Base-by-base conservation (phyloP, 2,888 invertebrate species). In the Plebejus melissa region DNA sequence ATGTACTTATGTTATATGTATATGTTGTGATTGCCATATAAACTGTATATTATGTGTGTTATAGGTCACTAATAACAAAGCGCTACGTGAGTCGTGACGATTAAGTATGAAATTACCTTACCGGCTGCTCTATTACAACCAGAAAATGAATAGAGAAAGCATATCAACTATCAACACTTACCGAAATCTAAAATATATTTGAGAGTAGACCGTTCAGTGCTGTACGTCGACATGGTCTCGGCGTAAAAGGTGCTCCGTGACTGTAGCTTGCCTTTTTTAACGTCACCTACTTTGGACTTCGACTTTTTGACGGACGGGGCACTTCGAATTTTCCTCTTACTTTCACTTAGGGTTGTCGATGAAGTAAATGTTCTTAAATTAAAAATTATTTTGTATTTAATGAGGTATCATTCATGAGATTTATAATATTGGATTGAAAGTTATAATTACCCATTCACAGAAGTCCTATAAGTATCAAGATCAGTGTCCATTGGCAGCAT, bases 401-500 rank as follows among this genome's bases (percentile, higher is more conserved):
- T 4, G 50, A 46, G 54, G 13, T 9, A 46, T 11, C 2, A 46
- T 11, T 11, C 0, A 46, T 2, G 0, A 46, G 70, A 65, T 60
- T 75, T 32, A 69, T 57, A 28, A 28, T 2, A 46, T 28, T 9
- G 28, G 32, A 58, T 5, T 9, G 16, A 74, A 60, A 2, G 32
- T 32, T 32, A 60, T 60, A 28, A 11, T 60, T 60, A 60, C 60
- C 28, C 60, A 60, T 65, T 5, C 6, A 65, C 65, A 54, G 83
- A 82, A 50, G 78, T 71, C 77, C 86, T 88, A 78, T 85, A 87
- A 5, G 81, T 78, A 6, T 90, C 88, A 41, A 91, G 80, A 80
- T 92, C 91, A 11, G 82, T 80, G 38, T 91, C 91, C 90, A 93
- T 89, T 13, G 93, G 84, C 16, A 93, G 86, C 93, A 93, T 91